A percentile compares a stretch with the other conserved stretches of the same genome.
Evolutionary conservation across 2,888 invertebrate species (phyloP).

Genomic region (Allolobophora icterica): DNA sequence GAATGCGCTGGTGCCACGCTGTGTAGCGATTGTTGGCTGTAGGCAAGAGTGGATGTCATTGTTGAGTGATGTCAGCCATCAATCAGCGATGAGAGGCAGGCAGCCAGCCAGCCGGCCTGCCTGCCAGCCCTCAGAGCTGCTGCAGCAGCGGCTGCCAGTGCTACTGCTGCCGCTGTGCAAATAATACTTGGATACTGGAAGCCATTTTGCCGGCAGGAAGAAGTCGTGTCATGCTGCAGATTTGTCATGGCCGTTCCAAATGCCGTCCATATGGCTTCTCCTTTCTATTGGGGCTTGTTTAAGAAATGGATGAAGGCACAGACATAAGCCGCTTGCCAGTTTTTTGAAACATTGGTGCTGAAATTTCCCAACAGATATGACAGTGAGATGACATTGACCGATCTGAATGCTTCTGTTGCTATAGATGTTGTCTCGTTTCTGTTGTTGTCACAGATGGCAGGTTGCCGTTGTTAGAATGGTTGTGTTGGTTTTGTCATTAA

Average conservation of each 20-base stretch:
- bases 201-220: constrained; percentile 12
- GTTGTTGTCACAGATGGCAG: constrained; percentile 17
- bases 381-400: neutral
- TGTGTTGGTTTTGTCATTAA: neutral
- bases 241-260: neutral
- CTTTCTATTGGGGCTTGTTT: neutral
- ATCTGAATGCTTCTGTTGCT: neutral
- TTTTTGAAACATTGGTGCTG: neutral
- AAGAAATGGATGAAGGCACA: neutral
- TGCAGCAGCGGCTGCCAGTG: neutral
- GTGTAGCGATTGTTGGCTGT: constrained; percentile 17
- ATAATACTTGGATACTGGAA: constrained; percentile 17
- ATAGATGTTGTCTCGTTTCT: neutral
- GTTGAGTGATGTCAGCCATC: constrained; percentile 31
- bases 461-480: neutral
- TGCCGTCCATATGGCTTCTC: constrained; percentile 2
- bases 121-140: constrained; percentile 20
- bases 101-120: constrained; percentile 20
- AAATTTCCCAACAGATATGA: neutral
- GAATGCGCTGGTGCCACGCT: neutral
- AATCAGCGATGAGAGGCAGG: constrained; percentile 24
- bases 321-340: neutral
- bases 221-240: constrained; percentile 2
- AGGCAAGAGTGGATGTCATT: constrained; percentile 23
- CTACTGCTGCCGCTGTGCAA: constrained; percentile 14